Evolutionary conservation across 2,797 vertebrate genomes (phyloP).

Genomic region (Zenarchopterus dispar): DNA sequence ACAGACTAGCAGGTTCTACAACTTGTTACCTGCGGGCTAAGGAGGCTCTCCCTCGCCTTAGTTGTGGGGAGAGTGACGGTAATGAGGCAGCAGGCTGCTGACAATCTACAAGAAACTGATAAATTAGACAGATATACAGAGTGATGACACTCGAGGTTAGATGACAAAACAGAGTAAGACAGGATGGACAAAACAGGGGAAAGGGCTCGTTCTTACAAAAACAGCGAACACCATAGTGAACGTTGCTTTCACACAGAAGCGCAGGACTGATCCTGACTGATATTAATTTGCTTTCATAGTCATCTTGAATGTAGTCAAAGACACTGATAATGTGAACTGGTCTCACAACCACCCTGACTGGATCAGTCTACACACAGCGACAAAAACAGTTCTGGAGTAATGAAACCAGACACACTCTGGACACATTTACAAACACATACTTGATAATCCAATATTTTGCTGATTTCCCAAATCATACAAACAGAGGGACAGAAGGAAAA

Average conservation of each 20-base stretch:
- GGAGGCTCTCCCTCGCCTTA: constrained; percentile 90
- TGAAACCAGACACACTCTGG: too few relatives aligned
- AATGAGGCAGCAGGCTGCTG: constrained; percentile 99
- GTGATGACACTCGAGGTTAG: constrained; percentile 90
- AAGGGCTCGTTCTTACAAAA: constrained; percentile 12
- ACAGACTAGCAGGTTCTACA: constrained; percentile 45
- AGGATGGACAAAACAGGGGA: constrained; percentile 39
- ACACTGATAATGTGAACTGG: constrained; percentile 11
- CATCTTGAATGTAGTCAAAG: neutral
- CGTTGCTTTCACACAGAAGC: neutral
- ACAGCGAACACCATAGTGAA: neutral
- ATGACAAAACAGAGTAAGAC: constrained; percentile 52
- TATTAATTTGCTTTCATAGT: too few relatives aligned
- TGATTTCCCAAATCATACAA: too few relatives aligned
- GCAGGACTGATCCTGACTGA: neutral
- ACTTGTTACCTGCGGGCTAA: constrained; percentile 90
- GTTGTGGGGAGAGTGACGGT: constrained; percentile 95
- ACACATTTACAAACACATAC: too few relatives aligned
- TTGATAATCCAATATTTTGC: too few relatives aligned
- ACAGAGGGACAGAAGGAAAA: too few relatives aligned
- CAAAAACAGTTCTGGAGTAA: too few relatives aligned
- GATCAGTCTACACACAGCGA: constrained; percentile 80
- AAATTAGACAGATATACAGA: constrained; percentile 99
- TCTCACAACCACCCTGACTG: constrained; percentile 45
- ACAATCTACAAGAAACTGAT: constrained; percentile 99